A percentile compares a stretch with the other conserved stretches of the same genome.
Conservation (phyloP, 2,797 vertebrate species). For the Bryconaethiops microstoma region DNA sequence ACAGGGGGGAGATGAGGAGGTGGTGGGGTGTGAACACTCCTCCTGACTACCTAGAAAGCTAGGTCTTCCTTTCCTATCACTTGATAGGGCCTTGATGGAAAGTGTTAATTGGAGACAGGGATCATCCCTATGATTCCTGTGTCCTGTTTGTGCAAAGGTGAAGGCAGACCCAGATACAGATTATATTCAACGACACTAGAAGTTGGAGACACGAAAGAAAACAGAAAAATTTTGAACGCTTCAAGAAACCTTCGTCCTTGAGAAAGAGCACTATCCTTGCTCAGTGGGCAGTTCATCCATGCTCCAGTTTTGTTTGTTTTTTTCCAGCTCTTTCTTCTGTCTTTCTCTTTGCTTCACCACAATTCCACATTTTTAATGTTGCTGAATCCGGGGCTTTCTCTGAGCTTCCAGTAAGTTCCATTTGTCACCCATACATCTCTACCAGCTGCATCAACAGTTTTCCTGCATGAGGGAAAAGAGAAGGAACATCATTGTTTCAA, state of each 20-base stretch:
- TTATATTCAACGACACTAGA: not conserved
- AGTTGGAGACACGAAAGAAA: not conserved
- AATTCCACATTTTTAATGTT: constrained; percentile 79
- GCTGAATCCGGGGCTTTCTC: constrained; percentile 87
- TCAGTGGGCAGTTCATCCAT: constrained; percentile 65
- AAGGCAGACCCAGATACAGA: not conserved
- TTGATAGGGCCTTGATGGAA: not conserved
- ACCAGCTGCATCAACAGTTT: constrained; percentile 81
- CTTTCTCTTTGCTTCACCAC: constrained; percentile 79
- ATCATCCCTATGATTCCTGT: not conserved
- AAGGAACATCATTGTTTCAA: not conserved
- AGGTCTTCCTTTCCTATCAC: not conserved
- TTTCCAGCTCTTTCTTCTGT: constrained; percentile 2
- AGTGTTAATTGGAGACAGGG: constrained; percentile 67
- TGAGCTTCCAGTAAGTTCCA: constrained; percentile 88
- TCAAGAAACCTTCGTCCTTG: not conserved
- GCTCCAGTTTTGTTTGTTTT: constrained; percentile 44
- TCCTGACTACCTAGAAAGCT: not conserved
- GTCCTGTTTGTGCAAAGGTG: not conserved
- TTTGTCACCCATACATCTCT: constrained; percentile 91
- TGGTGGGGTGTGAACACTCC: not conserved
- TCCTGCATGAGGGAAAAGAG: constrained; percentile 68
- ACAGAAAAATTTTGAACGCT: not conserved
- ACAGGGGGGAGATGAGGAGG: not conserved
- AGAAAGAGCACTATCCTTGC: constrained; percentile 61